Percentiles rank a stretch among this genome's conserved stretches.
These are phyloP conservation scores for Podiceps cristatus DNA, from an alignment of 2,113 vertebrate genomes.

Conservation along the genomic window DNA sequence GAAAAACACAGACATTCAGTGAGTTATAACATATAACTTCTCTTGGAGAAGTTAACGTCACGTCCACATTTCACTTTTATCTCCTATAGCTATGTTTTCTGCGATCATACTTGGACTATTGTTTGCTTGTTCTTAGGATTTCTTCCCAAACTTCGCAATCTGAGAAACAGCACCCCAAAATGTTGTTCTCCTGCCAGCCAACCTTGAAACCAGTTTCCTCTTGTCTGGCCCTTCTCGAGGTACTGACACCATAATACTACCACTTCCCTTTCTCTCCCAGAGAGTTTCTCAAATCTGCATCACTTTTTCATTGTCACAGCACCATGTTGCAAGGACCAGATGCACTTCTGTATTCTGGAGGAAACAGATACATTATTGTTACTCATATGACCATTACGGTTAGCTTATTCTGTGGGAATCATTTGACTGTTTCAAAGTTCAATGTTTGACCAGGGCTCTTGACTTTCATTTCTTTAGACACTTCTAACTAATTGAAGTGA, in stretches of 20 bases:
- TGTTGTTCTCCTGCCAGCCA: background rate
- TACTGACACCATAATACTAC: background rate
- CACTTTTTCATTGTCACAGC: background rate
- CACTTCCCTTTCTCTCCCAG: background rate
- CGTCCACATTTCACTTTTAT: background rate
- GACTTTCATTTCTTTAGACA: background rate
- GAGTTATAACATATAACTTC: background rate
- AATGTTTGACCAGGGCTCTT: background rate
- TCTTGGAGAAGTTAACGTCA: background rate
- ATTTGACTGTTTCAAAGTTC: background rate
- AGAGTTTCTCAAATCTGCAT: background rate
- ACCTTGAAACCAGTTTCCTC: background rate
- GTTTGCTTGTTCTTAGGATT: background rate
- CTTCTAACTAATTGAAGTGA: background rate
- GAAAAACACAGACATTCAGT: background rate
- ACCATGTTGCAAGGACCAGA: background rate
- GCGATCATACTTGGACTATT: rapidly evolving
- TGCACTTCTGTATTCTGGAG: background rate
- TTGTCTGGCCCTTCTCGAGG: background rate
- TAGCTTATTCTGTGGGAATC: background rate
- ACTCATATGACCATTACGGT: background rate
- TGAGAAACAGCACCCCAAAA: background rate
- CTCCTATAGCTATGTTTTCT: background rate
- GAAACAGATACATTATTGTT: background rate
- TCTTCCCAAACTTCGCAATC: background rate